Conservation (phyloP, 2,113 vertebrate genomes). For the Menidia beryllina region DNA sequence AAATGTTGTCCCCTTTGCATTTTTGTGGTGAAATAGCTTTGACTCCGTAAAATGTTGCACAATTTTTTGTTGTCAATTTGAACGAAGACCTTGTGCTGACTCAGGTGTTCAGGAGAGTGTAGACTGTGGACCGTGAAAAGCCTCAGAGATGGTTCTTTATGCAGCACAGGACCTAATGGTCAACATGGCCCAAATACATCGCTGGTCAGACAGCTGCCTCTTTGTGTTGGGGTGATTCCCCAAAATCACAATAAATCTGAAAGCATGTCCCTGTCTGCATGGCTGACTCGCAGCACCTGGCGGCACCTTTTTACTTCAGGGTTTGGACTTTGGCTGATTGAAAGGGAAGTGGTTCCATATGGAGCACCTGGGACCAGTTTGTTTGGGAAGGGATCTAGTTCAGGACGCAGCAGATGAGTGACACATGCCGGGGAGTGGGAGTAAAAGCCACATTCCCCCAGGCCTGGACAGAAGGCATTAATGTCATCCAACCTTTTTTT, state of each 20-base stretch:
- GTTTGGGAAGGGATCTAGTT: conserved; percentile 43
- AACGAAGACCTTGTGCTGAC: too few relatives aligned
- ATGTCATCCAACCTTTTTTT: conserved; percentile 2
- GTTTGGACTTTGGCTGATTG: conserved; percentile 39
- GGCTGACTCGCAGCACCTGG: conserved; percentile 24
- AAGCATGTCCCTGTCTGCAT: conserved; percentile 10
- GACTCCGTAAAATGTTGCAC: too few relatives aligned
- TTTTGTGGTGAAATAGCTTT: too few relatives aligned
- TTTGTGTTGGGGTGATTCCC: conserved; percentile 3
- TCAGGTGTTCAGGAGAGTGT: too few relatives aligned
- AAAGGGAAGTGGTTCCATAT: conserved; percentile 50
- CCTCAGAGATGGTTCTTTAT: neutral
- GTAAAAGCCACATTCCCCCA: conserved; percentile 1
- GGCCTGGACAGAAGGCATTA: neutral
- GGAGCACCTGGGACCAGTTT: conserved; percentile 57
- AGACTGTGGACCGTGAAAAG: neutral
- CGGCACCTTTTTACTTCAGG: conserved; percentile 20
- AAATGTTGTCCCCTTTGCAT: too few relatives aligned
- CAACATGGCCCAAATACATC: neutral
- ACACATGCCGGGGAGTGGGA: conserved; percentile 20
- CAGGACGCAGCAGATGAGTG: conserved; percentile 36
- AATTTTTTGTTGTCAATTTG: too few relatives aligned
- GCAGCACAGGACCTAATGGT: neutral
- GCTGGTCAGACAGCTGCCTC: neutral
- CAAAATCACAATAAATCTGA: conserved; percentile 26